Evolutionary conservation across 30 jellyfish, hydroid and myxozoan species (phyloP).

Genomic region (Aurelia aurita complex sp. Pacific): DNA sequence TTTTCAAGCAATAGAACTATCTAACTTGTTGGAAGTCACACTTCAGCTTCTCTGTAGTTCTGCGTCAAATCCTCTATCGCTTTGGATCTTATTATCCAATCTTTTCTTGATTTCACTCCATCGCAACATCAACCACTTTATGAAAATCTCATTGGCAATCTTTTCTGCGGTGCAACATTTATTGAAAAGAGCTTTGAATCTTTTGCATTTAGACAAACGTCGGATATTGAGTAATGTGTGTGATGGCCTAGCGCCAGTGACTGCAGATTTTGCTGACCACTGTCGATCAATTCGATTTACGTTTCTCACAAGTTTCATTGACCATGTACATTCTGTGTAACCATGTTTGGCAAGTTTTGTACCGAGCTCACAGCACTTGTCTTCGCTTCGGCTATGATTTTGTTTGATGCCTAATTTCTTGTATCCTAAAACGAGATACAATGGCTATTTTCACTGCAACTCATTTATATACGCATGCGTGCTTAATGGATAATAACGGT

Average conservation of each 20-base stretch:
- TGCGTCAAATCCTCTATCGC: too few relatives aligned
- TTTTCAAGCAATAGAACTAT: too few relatives aligned
- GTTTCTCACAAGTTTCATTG: constrained; percentile 32
- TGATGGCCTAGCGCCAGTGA: constrained; percentile 74
- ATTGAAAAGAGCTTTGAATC: constrained; percentile 30
- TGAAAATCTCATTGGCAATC: constrained; percentile 25
- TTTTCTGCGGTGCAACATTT: constrained; percentile 68
- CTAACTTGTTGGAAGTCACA: too few relatives aligned
- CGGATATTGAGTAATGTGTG: constrained; percentile 33
- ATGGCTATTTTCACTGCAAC: too few relatives aligned
- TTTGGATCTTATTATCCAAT: constrained; percentile 17
- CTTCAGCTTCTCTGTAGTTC: too few relatives aligned
- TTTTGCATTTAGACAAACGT: constrained; percentile 49
- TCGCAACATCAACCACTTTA: constrained; percentile 6
- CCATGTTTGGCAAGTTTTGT: constrained; percentile 75
- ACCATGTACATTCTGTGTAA: constrained; percentile 58
- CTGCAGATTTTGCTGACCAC: constrained; percentile 56
- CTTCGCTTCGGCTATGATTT: too few relatives aligned
- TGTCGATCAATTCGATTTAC: constrained; percentile 38
- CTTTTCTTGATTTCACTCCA: constrained; percentile 1
- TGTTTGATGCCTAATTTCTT: too few relatives aligned
- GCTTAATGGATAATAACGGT: too few relatives aligned
- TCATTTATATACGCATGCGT: too few relatives aligned
- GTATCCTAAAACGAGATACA: too few relatives aligned
- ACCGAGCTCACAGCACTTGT: constrained; percentile 71